Percentiles rank a stretch among this genome's conserved stretches.
phyloP scores from a whole-genome alignment of 2,113 vertebrate species.

The Lathamus discolor region DNA sequence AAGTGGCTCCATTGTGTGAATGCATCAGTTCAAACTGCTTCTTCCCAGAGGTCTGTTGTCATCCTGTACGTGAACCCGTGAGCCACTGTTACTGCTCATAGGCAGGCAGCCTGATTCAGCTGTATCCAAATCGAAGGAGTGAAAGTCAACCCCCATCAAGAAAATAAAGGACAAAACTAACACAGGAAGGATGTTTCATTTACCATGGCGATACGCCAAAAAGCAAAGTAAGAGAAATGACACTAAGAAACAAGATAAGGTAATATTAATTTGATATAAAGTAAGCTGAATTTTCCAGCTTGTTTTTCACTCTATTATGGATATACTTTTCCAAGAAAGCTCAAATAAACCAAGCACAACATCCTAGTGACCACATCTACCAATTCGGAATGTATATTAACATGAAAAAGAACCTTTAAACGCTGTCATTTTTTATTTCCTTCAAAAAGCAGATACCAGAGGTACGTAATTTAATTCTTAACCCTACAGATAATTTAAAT shows the following conservation, averaged over 20 bases:
- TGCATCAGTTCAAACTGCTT: not conserved
- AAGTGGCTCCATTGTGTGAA: not conserved
- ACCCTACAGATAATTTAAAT: not conserved
- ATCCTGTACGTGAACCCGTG: rapidly evolving
- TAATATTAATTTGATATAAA: not conserved
- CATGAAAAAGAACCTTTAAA: not conserved
- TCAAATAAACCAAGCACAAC: not conserved
- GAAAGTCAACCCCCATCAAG: not conserved
- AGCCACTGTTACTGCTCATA: not conserved
- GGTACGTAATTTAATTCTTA: not conserved
- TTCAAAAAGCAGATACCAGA: not conserved
- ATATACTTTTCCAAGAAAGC: not conserved
- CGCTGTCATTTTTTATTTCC: not conserved
- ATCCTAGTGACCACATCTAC: not conserved
- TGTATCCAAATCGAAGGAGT: not conserved
- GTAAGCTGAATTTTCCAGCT: not conserved
- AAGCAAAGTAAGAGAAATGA: not conserved
- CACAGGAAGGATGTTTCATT: not conserved
- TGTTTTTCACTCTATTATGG: not conserved
- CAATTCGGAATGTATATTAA: not conserved
- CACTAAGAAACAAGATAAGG: not conserved
- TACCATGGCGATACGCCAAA: not conserved
- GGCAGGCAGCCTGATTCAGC: not conserved
- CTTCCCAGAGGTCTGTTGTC: not conserved
- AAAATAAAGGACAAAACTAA: not conserved